phyloP scores from a whole-genome alignment of 2,113 vertebrate species.

The Rhinoderma darwinii region DNA sequence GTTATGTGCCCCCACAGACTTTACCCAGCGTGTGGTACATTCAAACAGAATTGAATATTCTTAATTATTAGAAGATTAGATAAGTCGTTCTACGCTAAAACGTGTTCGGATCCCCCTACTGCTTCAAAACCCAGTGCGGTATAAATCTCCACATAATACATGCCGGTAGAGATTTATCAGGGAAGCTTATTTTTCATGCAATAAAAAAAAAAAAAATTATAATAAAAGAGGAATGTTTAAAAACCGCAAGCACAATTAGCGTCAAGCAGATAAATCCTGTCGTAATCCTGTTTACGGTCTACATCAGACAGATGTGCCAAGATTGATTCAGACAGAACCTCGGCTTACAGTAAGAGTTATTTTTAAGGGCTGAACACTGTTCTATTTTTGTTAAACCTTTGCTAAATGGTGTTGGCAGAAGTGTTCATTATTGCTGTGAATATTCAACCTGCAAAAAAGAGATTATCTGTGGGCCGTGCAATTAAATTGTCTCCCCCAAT shows the following conservation, averaged over 20 bases:
- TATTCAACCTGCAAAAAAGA: constrained; percentile 72
- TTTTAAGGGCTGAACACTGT: constrained; percentile 70
- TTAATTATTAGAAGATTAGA: constrained; percentile 69
- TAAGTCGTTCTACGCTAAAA: constrained; percentile 71
- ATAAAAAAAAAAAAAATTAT: constrained; percentile 65
- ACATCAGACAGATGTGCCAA: constrained; percentile 90
- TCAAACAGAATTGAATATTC: constrained; percentile 72
- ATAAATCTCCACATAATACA: constrained; percentile 65
- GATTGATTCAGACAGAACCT: constrained; percentile 87
- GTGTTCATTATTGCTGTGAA: constrained; percentile 71
- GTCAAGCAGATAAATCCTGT: constrained; percentile 88
- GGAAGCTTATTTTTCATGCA: constrained; percentile 66
- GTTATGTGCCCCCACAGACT: constrained; percentile 66
- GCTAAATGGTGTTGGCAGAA: constrained; percentile 70
- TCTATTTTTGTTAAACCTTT: constrained; percentile 73
- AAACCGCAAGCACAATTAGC: constrained; percentile 88
- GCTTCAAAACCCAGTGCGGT: constrained; percentile 65
- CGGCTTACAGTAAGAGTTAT: constrained; percentile 83
- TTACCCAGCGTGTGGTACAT: constrained; percentile 69
- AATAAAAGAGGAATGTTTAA: constrained; percentile 81
- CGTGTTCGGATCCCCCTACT: constrained; percentile 60
- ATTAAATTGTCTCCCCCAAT: constrained; percentile 79
- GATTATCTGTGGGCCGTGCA: constrained; percentile 84
- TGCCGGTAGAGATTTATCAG: constrained; percentile 67
- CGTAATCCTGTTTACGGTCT: constrained; percentile 92